Base-by-base conservation (phyloP, 1,140 invertebrate species). In the Microplitis mediator region DNA sequence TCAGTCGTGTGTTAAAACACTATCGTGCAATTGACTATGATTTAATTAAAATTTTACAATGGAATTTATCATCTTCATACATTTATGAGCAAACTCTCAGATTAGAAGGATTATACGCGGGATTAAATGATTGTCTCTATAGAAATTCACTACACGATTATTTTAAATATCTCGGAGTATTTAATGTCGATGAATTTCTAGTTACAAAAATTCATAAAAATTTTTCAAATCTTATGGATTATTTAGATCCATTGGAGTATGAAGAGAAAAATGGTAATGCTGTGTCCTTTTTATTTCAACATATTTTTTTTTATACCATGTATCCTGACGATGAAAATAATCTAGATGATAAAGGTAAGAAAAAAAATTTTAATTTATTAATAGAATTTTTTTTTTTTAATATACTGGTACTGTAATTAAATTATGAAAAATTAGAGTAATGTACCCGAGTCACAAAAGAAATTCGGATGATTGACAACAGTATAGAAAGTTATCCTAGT, bases 61-160 rank as follows among this genome's bases (percentile, higher is more conserved):
- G 91, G 91, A 85, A 88, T 70, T 81, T 92, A 11, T 86, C 89
- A n/a, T 82, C 90, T n/a, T 62, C 65, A 8, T 74, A 81, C 0
- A 78, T 81, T 31, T 54, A 81, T 35, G 74, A 79, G 45, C 81
- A 86, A 64, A 88, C 87, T 6, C 85, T 91, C 14, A 85, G 90
- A 63, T 90, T 90, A 4, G 89, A 89, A 51, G 90, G 89, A 0
- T 84, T 91, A 3, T 89, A 91, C 75, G 91, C 90, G 0, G 87
- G 90, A 45, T 82, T 91, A 16, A 91, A 92, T 68, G 91, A 92
- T 74, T 92, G 91, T 78, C 84, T 92, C 4, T 91, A 91, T 76
- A 78, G 91, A 32, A 83, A 83, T 36, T 81, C 83, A 63, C 76
- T 84, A 3, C 77, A 85, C 54, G 78, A 84, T 50, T 81, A 80